These are phyloP conservation scores for Dicaeum eximium DNA, from an alignment of 2,113 vertebrate species.

Conservation along the genomic window DNA sequence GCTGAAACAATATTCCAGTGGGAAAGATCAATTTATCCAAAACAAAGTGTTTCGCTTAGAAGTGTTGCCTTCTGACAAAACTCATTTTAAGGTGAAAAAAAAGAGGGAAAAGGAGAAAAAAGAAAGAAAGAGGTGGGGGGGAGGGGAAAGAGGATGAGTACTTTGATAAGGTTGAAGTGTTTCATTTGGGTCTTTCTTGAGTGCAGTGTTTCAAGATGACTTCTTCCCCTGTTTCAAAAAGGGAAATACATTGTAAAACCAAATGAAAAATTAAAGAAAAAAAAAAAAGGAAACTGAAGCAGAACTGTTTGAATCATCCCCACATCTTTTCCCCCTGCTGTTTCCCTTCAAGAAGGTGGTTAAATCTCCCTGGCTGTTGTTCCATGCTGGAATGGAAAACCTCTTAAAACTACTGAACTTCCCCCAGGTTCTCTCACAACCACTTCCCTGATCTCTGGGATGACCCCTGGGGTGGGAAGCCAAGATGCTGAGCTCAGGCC, in stretches of 20 bases:
- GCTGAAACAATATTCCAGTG: neutral
- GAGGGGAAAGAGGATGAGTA: neutral
- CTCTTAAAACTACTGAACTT: neutral
- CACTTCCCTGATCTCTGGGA: neutral
- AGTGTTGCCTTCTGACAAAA: neutral
- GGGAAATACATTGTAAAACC: neutral
- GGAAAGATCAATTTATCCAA: neutral
- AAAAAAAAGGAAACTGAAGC: neutral
- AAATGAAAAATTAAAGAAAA: neutral
- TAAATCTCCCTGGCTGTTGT: slow-evolving; percentile 16
- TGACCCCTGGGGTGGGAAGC: neutral
- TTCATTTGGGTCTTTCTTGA: neutral
- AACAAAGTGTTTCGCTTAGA: neutral
- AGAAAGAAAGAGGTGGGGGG: too few species aligned
- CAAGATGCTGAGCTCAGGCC: neutral
- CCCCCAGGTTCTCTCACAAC: neutral
- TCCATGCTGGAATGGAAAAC: neutral
- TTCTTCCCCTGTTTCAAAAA: neutral
- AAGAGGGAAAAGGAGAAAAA: fast-evolving
- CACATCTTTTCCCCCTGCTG: slow-evolving; percentile 6
- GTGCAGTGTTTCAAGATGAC: neutral
- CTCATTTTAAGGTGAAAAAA: neutral
- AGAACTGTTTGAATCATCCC: neutral
- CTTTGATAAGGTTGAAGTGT: slow-evolving; percentile 3
- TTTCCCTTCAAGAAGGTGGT: slow-evolving; percentile 19